Percentiles rank a stretch among this genome's conserved stretches.
phyloP scores from a whole-genome alignment of 2,113 vertebrate genomes.

The Corythoichthys haematopterus region DNA sequence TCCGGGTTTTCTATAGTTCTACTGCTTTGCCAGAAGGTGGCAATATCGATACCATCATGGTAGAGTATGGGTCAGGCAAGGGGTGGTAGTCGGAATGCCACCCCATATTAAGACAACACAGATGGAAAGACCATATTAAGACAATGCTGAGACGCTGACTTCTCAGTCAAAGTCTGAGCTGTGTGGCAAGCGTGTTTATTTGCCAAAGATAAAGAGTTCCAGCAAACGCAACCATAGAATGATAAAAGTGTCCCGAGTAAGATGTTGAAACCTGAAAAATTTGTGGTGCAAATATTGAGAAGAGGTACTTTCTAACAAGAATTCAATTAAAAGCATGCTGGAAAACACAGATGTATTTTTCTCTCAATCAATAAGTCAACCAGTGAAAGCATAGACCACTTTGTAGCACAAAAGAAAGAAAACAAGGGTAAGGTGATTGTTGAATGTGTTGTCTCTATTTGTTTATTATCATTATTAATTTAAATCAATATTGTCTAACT shows the following conservation, averaged over 20 bases:
- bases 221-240: constrained; percentile 31
- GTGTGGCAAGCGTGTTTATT: constrained; percentile 60
- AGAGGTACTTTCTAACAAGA: neutral
- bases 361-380: neutral
- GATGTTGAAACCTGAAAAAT: constrained; percentile 27
- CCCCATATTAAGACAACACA: constrained; percentile 72
- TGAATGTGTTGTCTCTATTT: neutral
- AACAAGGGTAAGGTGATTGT: neutral
- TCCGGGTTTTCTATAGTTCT: neutral
- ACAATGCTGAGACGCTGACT: constrained; percentile 63
- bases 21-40: constrained; percentile 8
- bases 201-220: constrained; percentile 64
- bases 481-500: neutral
- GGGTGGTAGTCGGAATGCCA: constrained; percentile 36
- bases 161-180: constrained; percentile 47
- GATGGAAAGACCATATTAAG: constrained; percentile 78
- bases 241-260: constrained; percentile 32
- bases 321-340: neutral
- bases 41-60: rapidly evolving
- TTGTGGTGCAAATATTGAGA: neutral
- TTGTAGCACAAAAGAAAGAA: neutral
- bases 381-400: neutral
- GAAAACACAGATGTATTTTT: neutral
- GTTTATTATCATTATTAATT: neutral
- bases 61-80: constrained; percentile 2